Evolutionary conservation across 2,797 vertebrate genomes (phyloP).

Genomic region (Oreochromis mossambicus): DNA sequence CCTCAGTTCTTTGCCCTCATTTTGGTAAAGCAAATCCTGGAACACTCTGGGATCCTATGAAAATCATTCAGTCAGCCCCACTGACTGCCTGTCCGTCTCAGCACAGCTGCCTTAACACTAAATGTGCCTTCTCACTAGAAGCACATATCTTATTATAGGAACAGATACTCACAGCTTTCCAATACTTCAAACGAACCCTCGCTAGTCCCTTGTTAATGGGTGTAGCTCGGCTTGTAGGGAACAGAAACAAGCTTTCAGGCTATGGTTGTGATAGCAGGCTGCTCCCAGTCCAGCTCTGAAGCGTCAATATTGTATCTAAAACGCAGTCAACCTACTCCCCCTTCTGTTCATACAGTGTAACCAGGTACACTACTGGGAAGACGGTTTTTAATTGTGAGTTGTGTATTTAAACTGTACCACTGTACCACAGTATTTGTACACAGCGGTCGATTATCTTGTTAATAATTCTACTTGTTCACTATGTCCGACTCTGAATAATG

Average conservation of each 20-base stretch:
- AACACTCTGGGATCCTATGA: constrained; percentile 6
- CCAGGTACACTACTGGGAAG: background rate
- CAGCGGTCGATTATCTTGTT: background rate
- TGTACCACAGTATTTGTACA: background rate
- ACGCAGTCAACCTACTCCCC: background rate
- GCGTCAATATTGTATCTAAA: background rate
- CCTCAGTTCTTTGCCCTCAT: constrained; percentile 32
- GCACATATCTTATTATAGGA: background rate
- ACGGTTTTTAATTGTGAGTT: background rate
- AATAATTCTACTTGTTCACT: background rate
- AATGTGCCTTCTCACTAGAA: background rate
- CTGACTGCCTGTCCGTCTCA: background rate
- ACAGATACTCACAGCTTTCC: constrained; percentile 55
- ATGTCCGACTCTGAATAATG: background rate
- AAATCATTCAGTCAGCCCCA: background rate
- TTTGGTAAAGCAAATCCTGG: constrained; percentile 19
- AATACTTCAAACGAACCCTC: constrained; percentile 1
- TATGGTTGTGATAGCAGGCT: constrained; percentile 8
- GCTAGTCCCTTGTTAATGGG: constrained; percentile 24
- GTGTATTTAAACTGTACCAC: background rate
- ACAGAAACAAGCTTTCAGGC: constrained; percentile 37
- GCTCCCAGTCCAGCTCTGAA: constrained; percentile 7
- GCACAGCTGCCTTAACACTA: background rate
- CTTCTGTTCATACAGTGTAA: background rate
- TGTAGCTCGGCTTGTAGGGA: constrained; percentile 34